Evolutionary conservation across 2,113 vertebrate species (phyloP).

Genomic region (Anhinga anhinga): DNA sequence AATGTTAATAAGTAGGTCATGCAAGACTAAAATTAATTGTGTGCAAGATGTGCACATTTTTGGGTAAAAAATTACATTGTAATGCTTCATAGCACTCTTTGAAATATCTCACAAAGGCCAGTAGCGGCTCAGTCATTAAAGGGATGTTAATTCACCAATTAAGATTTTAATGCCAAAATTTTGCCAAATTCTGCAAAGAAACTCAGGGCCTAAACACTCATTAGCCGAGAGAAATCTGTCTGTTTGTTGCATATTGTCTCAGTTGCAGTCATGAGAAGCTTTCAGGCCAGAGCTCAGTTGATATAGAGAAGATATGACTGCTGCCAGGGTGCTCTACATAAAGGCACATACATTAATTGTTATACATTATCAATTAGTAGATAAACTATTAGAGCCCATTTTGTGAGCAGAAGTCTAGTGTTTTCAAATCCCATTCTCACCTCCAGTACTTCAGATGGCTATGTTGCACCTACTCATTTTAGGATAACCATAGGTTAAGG

Average conservation of each 20-base stretch:
- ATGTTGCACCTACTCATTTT: background rate
- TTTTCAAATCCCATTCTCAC: background rate
- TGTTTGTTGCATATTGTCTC: background rate
- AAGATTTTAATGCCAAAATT: background rate
- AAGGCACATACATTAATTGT: background rate
- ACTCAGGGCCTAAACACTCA: background rate
- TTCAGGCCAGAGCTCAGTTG: background rate
- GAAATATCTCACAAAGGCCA: background rate
- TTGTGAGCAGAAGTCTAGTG: background rate
- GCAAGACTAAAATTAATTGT: background rate
- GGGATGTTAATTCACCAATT: background rate
- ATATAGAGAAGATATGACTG: background rate
- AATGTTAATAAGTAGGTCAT: background rate
- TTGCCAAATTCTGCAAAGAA: background rate
- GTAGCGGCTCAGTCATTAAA: background rate
- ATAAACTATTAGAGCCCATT: background rate
- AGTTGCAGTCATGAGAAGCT: background rate
- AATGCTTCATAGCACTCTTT: background rate
- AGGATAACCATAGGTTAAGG: background rate
- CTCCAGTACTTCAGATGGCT: background rate
- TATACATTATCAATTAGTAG: background rate
- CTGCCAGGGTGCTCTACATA: background rate
- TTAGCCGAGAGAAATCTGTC: background rate
- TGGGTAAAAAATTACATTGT: background rate
- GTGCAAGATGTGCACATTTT: background rate